Conservation (phyloP, 2,113 vertebrate species). For the Sarotherodon lohbergeri region DNA sequence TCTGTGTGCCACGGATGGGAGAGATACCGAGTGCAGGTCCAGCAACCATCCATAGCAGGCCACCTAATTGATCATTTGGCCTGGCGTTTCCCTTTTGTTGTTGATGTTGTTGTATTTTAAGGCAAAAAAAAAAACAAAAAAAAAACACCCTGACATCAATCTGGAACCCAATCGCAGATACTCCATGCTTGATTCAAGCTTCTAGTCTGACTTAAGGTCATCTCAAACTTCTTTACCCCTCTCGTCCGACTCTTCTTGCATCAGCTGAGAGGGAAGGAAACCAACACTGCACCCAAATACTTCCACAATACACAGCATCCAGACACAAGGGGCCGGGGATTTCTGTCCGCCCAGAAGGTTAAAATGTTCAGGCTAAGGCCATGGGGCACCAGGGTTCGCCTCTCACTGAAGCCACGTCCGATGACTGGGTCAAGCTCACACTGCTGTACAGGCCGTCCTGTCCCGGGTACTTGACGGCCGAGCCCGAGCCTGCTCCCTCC, state of each 20-base stretch:
- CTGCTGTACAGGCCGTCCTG: conserved; percentile 87
- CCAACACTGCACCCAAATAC: conserved; percentile 30
- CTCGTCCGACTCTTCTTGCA: conserved; percentile 58
- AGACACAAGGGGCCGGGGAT: conserved; percentile 15
- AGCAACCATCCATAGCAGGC: conserved; percentile 57
- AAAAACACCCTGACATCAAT: conserved; percentile 18
- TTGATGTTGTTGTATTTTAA: neutral
- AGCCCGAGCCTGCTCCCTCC: conserved; percentile 78
- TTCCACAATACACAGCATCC: conserved; percentile 45
- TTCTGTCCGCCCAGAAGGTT: conserved; percentile 33
- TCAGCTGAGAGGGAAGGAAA: conserved; percentile 62
- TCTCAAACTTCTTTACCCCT: conserved; percentile 10
- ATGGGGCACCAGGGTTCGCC: conserved; percentile 93
- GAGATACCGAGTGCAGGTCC: conserved; percentile 47
- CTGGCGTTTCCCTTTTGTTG: conserved; percentile 14
- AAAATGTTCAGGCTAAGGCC: conserved; percentile 83
- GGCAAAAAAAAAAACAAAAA: neutral
- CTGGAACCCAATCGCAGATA: conserved; percentile 50
- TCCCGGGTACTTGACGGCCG: conserved; percentile 85
- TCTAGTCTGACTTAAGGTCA: conserved; percentile 24
- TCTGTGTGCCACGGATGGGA: conserved; percentile 39
- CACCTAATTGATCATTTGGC: conserved; percentile 35
- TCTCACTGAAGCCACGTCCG: conserved; percentile 86
- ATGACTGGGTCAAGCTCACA: conserved; percentile 82
- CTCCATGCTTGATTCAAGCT: conserved; percentile 51